Evolutionary conservation across 2,113 vertebrate genomes (phyloP).

Genomic region (Hypanus sabinus): DNA sequence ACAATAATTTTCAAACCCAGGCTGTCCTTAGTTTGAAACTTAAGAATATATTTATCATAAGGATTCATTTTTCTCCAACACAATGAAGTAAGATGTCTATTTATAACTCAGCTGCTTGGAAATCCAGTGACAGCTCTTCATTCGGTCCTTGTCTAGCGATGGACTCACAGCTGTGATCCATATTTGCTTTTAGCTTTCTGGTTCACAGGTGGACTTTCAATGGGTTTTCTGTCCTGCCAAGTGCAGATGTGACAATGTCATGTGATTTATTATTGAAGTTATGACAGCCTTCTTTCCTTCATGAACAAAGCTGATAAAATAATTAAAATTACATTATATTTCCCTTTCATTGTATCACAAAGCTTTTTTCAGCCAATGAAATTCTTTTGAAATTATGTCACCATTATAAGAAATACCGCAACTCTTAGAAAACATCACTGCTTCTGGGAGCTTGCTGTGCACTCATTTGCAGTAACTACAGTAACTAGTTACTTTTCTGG

Average conservation of each 20-base stretch:
- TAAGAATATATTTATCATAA: not conserved
- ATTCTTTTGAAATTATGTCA: too few species aligned
- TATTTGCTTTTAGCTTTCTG: not conserved
- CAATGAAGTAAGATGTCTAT: slow-evolving; percentile 2
- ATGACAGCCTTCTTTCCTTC: not conserved
- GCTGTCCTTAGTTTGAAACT: not conserved
- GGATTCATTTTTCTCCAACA: not conserved
- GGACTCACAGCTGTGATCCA: not conserved
- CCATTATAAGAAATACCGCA: too few species aligned
- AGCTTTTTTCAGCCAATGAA: too few species aligned
- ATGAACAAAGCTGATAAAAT: not conserved
- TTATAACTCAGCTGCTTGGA: not conserved
- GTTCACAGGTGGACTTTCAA: not conserved
- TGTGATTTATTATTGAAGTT: not conserved
- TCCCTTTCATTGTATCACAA: too few species aligned
- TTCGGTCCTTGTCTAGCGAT: not conserved
- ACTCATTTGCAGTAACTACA: too few species aligned
- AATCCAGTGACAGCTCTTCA: not conserved
- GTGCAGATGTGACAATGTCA: not conserved
- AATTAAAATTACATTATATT: too few species aligned
- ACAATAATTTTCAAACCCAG: not conserved
- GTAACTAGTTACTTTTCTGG: too few species aligned
- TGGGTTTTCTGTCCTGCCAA: not conserved
- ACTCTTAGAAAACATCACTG: too few species aligned
- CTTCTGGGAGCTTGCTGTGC: too few species aligned